Evolutionary conservation across 2,888 invertebrate genomes (phyloP).

Genomic region (Lepidocyrtinus sp.): DNA sequence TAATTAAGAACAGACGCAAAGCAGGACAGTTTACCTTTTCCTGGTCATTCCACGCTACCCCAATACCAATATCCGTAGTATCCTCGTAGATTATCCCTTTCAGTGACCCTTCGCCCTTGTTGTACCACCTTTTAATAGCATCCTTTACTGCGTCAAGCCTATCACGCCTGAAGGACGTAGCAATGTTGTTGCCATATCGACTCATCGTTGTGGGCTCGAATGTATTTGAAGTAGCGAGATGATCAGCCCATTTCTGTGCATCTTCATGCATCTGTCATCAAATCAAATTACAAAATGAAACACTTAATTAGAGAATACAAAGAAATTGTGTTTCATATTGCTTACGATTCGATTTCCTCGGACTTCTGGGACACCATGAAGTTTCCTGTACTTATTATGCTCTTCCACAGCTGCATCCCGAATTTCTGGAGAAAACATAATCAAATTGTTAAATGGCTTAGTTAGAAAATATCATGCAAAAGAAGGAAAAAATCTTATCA

Average conservation of each 20-base stretch:
- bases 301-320: not conserved
- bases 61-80: constrained; percentile 43
- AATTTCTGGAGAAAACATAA: not conserved
- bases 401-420: not conserved
- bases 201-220: not conserved
- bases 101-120: not conserved
- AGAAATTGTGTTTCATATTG: constrained; percentile 3
- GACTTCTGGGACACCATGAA: constrained; percentile 3
- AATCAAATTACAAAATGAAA: not conserved
- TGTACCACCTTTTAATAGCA: constrained; percentile 42
- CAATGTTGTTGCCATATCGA: constrained; percentile 40
- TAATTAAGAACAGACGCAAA: too few relatives aligned
- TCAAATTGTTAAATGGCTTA: not conserved
- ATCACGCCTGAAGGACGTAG: constrained; percentile 21
- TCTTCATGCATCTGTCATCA: constrained; percentile 27
- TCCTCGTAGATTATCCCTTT: not conserved
- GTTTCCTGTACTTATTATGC: not conserved
- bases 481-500: not conserved
- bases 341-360: constrained; percentile 11
- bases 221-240: not conserved
- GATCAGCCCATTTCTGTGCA: constrained; percentile 14
- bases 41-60: constrained; percentile 21
- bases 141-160: constrained; percentile 37
- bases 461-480: not conserved
- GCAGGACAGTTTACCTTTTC: too few relatives aligned